Evolutionary conservation across 2,888 invertebrate species (phyloP).

Genomic region (Timema podura): DNA sequence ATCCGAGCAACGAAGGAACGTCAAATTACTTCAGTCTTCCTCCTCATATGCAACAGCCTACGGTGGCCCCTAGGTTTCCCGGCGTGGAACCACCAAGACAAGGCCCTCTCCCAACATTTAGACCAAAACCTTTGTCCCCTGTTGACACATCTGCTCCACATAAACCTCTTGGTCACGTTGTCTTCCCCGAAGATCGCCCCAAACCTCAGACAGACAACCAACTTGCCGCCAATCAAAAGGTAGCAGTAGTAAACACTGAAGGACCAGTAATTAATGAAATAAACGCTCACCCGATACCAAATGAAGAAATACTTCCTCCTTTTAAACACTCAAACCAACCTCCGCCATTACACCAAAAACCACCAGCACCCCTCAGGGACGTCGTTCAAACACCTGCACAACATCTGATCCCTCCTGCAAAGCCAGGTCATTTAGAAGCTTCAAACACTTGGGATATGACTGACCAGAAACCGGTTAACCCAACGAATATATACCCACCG

Average conservation of each 20-base stretch:
- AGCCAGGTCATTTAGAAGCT: conserved; percentile 16
- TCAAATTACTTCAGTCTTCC: conserved; percentile 23
- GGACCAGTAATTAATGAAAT: neutral
- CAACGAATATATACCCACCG: neutral
- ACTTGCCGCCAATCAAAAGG: neutral
- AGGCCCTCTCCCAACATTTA: neutral
- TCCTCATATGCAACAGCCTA: neutral
- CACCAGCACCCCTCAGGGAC: conserved; percentile 12
- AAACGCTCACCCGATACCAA: neutral
- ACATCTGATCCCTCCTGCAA: conserved; percentile 23
- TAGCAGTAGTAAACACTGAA: neutral
- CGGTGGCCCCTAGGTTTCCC: conserved; percentile 9
- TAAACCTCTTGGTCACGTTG: conserved; percentile 31
- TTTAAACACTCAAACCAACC: neutral
- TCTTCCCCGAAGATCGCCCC: conserved; percentile 33
- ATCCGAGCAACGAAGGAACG: conserved; percentile 21
- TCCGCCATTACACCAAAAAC: conserved; percentile 16
- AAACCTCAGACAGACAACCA: neutral
- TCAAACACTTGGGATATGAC: conserved; percentile 11
- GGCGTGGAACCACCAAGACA: conserved; percentile 19
- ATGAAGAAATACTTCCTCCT: conserved; percentile 3
- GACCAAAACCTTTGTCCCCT: neutral
- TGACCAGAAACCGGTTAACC: too few species aligned
- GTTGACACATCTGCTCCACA: neutral
- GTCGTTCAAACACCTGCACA: conserved; percentile 21